Evolutionary conservation across 2,888 invertebrate genomes (phyloP).

Genomic region (Didymodactylos carnosus): DNA sequence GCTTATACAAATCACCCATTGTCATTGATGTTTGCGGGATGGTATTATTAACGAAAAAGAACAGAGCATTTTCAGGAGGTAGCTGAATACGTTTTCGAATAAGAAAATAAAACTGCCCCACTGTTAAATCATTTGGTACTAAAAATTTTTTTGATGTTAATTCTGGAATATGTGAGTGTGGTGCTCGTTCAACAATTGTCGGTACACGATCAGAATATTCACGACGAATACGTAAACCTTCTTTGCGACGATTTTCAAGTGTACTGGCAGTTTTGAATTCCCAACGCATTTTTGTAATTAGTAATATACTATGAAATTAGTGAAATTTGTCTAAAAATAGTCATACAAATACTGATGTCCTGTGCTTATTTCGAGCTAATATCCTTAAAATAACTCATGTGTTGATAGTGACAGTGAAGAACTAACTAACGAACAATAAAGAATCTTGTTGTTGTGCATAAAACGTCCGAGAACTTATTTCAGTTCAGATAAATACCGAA

Average conservation of each 20-base stretch:
- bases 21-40: conserved; percentile 89
- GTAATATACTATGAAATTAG: no score
- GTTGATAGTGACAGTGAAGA: no score
- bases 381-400: no score
- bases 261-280: conserved; percentile 89
- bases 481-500: no score
- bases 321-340: no score
- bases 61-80: conserved; percentile 78
- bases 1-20: conserved; percentile 80
- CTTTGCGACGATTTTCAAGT: conserved; percentile 80
- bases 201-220: conserved; percentile 88
- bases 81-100: conserved; percentile 84
- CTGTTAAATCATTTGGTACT: conserved; percentile 81
- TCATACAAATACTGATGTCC: no score
- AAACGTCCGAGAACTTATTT: no score
- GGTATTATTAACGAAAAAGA: conserved; percentile 81
- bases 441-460: no score
- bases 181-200: conserved; percentile 81
- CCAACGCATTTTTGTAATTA: conserved; percentile 55
- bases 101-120: conserved; percentile 80
- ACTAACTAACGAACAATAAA: no score
- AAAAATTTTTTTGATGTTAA: conserved; percentile 90
- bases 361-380: no score
- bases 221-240: conserved; percentile 44
- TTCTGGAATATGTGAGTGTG: conserved; percentile 76